phyloP scores from a whole-genome alignment of 30 jellyfish, hydroid and myxozoan genomes.

The Turritopsis rubra region DNA sequence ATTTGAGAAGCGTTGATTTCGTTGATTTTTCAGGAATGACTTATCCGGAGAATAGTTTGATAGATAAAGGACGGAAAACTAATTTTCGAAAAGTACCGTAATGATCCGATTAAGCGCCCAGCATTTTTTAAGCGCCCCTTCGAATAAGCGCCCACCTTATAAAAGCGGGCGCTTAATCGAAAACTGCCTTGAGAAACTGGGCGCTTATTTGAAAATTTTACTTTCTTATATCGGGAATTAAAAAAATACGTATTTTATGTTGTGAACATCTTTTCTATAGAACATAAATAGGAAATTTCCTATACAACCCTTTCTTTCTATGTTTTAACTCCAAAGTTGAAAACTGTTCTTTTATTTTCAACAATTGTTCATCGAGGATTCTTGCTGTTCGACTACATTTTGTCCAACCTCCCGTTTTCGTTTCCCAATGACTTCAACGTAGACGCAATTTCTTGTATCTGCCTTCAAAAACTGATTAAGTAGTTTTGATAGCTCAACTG shows the following conservation, averaged over 20 bases:
- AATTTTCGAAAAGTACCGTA: too few species aligned
- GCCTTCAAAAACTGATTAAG: constrained; percentile 16
- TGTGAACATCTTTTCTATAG: constrained; percentile 3
- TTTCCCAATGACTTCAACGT: constrained; percentile 1
- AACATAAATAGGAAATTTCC: constrained; percentile 8
- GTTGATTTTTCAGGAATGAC: too few species aligned
- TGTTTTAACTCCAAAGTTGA: constrained; percentile 8
- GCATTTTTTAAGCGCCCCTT: too few species aligned
- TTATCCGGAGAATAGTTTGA: too few species aligned
- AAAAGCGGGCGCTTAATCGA: constrained; percentile 5
- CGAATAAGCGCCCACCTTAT: not conserved
- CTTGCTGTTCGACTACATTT: constrained; percentile 18
- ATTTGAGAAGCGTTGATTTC: too few species aligned
- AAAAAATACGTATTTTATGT: constrained; percentile 7
- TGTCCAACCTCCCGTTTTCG: constrained; percentile 17
- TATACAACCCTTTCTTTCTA: not conserved
- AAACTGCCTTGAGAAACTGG: constrained; percentile 20
- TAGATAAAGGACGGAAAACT: too few species aligned
- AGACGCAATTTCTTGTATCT: constrained; percentile 15
- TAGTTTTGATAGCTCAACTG: constrained; percentile 15
- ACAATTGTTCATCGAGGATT: constrained; percentile 13
- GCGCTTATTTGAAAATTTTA: not conserved
- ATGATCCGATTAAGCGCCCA: too few species aligned
- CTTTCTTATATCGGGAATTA: constrained; percentile 9
- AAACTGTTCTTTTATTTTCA: constrained; percentile 2